Evolutionary conservation across 2,797 vertebrate species (phyloP).

Genomic region (Ficedula albicollis): DNA sequence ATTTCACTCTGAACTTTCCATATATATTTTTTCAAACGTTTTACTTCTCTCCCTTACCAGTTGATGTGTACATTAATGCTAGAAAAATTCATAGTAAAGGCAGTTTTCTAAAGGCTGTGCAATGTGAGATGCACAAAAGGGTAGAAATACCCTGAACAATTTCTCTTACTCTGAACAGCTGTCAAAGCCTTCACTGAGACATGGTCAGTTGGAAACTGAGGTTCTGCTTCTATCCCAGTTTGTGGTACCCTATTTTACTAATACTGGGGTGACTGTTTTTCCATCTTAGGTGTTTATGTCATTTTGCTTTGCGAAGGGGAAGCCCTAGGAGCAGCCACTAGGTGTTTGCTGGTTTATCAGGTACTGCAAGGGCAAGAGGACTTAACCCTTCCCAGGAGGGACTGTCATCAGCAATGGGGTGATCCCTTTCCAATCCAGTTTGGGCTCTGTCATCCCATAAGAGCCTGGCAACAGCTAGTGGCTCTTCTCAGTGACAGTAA

Average conservation of each 20-base stretch:
- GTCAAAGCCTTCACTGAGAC: background rate
- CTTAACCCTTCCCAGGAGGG: background rate
- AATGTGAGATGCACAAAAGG: accelerated
- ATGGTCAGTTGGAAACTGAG: background rate
- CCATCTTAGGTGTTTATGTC: background rate
- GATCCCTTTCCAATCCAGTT: background rate
- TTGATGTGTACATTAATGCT: background rate
- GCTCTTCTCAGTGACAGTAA: background rate
- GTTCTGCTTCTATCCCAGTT: background rate
- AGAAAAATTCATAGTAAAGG: background rate
- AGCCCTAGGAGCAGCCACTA: background rate
- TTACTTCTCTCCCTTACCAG: background rate
- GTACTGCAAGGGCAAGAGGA: background rate
- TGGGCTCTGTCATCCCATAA: background rate
- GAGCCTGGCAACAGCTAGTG: background rate
- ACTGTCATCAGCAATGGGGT: background rate
- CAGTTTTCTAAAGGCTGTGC: background rate
- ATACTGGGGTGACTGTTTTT: background rate
- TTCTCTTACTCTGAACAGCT: background rate
- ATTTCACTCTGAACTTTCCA: background rate
- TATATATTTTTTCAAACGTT: background rate
- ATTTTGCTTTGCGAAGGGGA: background rate
- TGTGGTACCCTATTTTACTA: background rate
- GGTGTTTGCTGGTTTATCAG: background rate
- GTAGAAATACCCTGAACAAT: background rate